Percentiles rank a stretch among this genome's conserved stretches.
Conservation (phyloP, 1,140 invertebrate species). For the Semibalanus balanoides region DNA sequence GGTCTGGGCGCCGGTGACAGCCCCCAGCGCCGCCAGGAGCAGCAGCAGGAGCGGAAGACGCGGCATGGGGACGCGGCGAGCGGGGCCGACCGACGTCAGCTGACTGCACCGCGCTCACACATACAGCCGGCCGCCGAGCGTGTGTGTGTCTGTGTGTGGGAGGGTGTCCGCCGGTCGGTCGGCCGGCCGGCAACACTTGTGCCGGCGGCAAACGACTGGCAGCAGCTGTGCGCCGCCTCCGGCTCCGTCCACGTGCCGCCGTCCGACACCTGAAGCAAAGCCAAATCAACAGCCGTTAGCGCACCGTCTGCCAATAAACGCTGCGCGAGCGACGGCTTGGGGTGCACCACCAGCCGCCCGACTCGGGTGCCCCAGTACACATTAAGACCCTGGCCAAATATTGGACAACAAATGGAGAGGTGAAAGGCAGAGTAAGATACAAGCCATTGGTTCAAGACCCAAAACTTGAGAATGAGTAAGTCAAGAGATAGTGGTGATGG, state of each 20-base stretch:
- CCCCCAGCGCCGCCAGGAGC: slow-evolving; percentile 12
- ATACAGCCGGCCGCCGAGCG: not conserved
- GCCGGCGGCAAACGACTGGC: not conserved
- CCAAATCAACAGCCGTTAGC: not conserved
- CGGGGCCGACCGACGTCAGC: not conserved
- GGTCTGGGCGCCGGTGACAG: slow-evolving; percentile 7
- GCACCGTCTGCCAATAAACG: no score
- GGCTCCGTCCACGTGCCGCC: no score
- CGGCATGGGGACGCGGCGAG: slow-evolving; percentile 12
- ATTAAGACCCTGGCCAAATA: no score
- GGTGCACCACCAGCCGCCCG: no score
- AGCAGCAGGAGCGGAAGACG: slow-evolving; percentile 16
- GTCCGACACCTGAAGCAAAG: not conserved
- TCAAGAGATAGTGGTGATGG: no score
- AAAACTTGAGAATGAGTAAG: no score
- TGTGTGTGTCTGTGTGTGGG: not conserved
- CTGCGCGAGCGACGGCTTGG: no score
- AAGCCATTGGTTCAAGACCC: no score
- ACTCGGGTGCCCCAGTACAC: no score
- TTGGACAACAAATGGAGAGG: no score
- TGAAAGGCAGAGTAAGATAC: no score
- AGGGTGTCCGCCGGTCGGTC: no score
- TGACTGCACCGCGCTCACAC: slow-evolving; percentile 5
- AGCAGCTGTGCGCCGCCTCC: not conserved
- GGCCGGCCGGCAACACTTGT: not conserved